These are phyloP conservation scores for Gymnosoma rotundatum DNA, from an alignment of 2,888 invertebrate genomes.

Conservation along the genomic window DNA sequence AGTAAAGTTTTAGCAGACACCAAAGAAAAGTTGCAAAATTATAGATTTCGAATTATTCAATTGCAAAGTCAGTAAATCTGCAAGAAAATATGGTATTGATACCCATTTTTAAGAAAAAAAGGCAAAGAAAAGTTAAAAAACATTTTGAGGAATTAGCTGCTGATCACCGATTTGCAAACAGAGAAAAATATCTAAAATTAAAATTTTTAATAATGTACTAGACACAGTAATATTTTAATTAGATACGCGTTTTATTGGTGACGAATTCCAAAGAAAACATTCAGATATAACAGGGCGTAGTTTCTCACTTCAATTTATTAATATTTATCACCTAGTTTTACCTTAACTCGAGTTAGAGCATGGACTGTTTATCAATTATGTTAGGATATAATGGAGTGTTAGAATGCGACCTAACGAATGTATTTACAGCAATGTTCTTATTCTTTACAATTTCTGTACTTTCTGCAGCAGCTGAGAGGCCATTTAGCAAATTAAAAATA, in stretches of 20 bases:
- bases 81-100: too few relatives aligned
- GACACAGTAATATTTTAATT: conserved; percentile 17
- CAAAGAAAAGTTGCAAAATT: neutral
- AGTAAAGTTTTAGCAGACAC: neutral
- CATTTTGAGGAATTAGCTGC: conserved; percentile 5
- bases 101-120: neutral
- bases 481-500: too few relatives aligned
- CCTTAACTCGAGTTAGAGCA: neutral
- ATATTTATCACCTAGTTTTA: neutral
- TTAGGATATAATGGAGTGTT: neutral
- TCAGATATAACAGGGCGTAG: neutral
- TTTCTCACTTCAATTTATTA: conserved; percentile 6
- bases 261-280: neutral
- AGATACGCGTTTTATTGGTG: conserved; percentile 4
- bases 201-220: conserved; percentile 14
- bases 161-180: conserved; percentile 1
- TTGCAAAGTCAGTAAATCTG: too few relatives aligned
- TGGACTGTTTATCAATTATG: neutral
- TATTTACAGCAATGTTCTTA: conserved; percentile 9
- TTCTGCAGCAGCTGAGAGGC: conserved; percentile 36
- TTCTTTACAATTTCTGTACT: conserved; percentile 41
- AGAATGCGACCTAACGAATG: conserved; percentile 2
- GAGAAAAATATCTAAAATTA: conserved; percentile 10
- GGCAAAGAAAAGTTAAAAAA: neutral
- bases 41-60: too few relatives aligned